Percentiles rank a stretch among this genome's conserved stretches.
Evolutionary conservation across 2,888 invertebrate genomes (phyloP).

Genomic region (Spicauda simplicius): DNA sequence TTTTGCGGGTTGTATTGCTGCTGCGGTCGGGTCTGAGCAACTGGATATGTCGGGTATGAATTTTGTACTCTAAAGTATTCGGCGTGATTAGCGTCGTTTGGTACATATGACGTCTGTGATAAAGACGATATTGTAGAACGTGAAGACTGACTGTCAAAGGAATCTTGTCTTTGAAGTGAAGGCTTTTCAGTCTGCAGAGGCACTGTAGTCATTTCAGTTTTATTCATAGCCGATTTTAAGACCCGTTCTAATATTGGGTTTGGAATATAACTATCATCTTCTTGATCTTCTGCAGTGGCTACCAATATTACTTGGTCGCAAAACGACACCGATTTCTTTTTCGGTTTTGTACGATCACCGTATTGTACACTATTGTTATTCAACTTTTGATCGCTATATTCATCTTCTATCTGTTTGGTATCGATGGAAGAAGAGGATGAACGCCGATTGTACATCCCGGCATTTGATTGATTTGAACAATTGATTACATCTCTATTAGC

Average conservation of each 20-base stretch:
- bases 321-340: constrained; percentile 97
- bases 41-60: constrained; percentile 68
- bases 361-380: constrained; percentile 58
- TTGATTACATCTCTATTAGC: constrained; percentile 78
- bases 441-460: constrained; percentile 65
- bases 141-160: constrained; percentile 81
- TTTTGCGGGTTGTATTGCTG: constrained; percentile 70
- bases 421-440: constrained; percentile 76
- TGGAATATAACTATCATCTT: constrained; percentile 95
- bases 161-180: constrained; percentile 77
- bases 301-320: constrained; percentile 97
- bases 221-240: constrained; percentile 91
- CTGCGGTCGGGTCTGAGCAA: constrained; percentile 65
- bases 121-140: constrained; percentile 79
- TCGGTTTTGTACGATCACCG: constrained; percentile 86
- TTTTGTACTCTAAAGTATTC: constrained; percentile 74
- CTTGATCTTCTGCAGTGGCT: constrained; percentile 96
- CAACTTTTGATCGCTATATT: constrained; percentile 65
- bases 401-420: constrained; percentile 73
- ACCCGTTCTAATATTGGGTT: constrained; percentile 96
- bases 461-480: constrained; percentile 70
- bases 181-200: constrained; percentile 79
- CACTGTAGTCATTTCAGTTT: constrained; percentile 86
- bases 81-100: constrained; percentile 63
- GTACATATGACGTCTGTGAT: constrained; percentile 71